These are phyloP conservation scores for Rhinophrynus dorsalis DNA, from an alignment of 2,797 vertebrate species.

Conservation along the genomic window DNA sequence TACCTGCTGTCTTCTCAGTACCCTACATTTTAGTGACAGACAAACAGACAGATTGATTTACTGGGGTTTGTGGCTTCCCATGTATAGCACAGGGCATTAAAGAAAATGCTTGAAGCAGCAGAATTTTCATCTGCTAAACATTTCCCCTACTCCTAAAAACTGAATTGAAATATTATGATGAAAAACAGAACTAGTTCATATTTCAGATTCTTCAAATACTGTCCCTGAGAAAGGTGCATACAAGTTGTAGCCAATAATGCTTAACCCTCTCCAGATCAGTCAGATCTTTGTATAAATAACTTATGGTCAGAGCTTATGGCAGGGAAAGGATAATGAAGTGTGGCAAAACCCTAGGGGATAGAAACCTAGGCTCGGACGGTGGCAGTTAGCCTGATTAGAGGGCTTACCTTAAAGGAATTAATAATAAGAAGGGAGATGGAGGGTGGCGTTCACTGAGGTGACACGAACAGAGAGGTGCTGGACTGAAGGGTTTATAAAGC, in stretches of 20 bases:
- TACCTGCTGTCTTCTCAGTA: no score
- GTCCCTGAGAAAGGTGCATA: conserved; percentile 33
- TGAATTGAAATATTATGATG: conserved; percentile 42
- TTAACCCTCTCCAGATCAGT: not conserved
- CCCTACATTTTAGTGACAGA: no score
- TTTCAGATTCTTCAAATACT: conserved; percentile 40
- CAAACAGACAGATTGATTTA: no score
- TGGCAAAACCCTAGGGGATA: not conserved
- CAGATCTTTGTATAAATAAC: not conserved
- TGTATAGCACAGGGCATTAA: conserved; percentile 20
- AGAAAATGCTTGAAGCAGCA: conserved; percentile 19
- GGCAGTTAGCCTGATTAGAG: no score
- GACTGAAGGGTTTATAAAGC: no score
- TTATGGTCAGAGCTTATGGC: not conserved
- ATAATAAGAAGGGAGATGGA: no score
- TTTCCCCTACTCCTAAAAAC: conserved; percentile 19
- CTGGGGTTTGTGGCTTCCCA: conserved; percentile 8
- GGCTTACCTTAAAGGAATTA: no score
- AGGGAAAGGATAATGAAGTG: not conserved
- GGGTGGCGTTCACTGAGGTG: no score
- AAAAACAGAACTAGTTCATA: conserved; percentile 42
- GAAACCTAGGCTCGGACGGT: not conserved
- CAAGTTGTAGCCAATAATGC: conserved; percentile 22
- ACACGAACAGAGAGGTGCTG: no score
- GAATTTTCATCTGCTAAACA: conserved; percentile 34